Evolutionary conservation across 1,140 invertebrate species (phyloP), one percentile per base, ranked within the genome.

Genomic region (Zeugodacus cucurbitae): DNA sequence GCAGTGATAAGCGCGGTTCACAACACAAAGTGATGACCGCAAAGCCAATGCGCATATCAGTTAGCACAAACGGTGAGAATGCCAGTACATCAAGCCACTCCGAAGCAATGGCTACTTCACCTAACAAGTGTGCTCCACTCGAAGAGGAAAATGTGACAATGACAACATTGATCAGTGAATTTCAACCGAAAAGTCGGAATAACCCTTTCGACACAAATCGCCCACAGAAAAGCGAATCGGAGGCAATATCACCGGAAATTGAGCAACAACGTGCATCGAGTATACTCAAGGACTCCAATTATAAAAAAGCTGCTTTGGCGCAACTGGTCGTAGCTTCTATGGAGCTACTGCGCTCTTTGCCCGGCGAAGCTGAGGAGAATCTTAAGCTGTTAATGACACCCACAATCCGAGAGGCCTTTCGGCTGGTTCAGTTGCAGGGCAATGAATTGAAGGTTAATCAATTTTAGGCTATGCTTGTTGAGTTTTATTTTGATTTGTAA

Each of bases 251-350:
- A 34, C 96, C 96, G 7, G 96, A 97, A 91, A 96, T 97, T 37
- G 96, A 97, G 90, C 95, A 96, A 89, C 97, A 97, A 92, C 95
- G 96, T 89, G 95, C 95, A 87, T 95, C 95, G 29, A 97, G 97
- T 88, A 96, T 97, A 70, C 96, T 96, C 87, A 98, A 98, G 94
- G 97, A 93, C 20, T 93, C 91, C 5, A 93, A 93, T 32, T 93
- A 93, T 67, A 93, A 93, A 88, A 89, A 93, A 7, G 91, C 92
- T 1, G 92, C 93, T 10, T 44, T 93, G 10, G 91, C 93, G 0
- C 93, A 93, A 88, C 64, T 93, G 32, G 91, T 93, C 34, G 92
- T 93, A 14, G 93, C 93, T 6, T 93, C 93, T 3, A 93, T 93
- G 92, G 93, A 93, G 86, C 87, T 93, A 59, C 62, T 93, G 41